Percentiles rank a stretch among this genome's conserved stretches.
phyloP scores from a whole-genome alignment of 1,140 invertebrate species.

The Drosophila hydei region DNA sequence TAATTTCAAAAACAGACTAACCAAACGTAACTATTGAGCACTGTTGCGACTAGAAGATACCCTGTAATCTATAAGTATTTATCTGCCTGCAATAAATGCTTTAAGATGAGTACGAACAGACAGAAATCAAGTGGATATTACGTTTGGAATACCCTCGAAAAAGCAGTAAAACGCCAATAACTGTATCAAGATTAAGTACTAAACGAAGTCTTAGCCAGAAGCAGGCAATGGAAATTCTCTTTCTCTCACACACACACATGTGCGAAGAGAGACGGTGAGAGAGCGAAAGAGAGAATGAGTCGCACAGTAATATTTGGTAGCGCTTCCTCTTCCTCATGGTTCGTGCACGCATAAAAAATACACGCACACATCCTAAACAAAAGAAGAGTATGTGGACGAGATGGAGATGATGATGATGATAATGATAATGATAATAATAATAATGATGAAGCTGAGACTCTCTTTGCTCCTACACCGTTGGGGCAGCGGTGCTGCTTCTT shows the following conservation, averaged over 20 bases:
- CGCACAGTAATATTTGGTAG: conserved; percentile 42
- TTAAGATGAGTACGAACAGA: no score
- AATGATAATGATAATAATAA: conserved; percentile 2
- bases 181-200: conserved; percentile 43
- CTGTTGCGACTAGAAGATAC: conserved; percentile 1
- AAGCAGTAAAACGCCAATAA: conserved; percentile 14
- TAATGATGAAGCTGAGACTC: conserved; percentile 26
- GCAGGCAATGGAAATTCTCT: conserved; percentile 26
- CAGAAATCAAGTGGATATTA: no score
- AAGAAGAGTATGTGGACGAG: conserved; percentile 54
- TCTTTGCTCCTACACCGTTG: conserved; percentile 24
- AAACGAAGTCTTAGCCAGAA: conserved; percentile 20
- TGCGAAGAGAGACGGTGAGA: neutral
- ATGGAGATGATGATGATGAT: conserved; percentile 25
- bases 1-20: conserved; percentile 31
- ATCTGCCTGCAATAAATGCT: no score
- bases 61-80: no score
- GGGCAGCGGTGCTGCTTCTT: conserved; percentile 18
- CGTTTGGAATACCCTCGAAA: neutral
- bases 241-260: conserved; percentile 8
- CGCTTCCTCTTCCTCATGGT: conserved; percentile 55
- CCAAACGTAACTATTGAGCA: neutral
- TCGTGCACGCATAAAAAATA: conserved; percentile 57
- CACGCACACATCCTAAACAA: conserved; percentile 53
- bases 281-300: conserved; percentile 19